These are phyloP conservation scores for Thaleichthys pacificus DNA, from an alignment of 2,797 vertebrate species.

Conservation along the genomic window DNA sequence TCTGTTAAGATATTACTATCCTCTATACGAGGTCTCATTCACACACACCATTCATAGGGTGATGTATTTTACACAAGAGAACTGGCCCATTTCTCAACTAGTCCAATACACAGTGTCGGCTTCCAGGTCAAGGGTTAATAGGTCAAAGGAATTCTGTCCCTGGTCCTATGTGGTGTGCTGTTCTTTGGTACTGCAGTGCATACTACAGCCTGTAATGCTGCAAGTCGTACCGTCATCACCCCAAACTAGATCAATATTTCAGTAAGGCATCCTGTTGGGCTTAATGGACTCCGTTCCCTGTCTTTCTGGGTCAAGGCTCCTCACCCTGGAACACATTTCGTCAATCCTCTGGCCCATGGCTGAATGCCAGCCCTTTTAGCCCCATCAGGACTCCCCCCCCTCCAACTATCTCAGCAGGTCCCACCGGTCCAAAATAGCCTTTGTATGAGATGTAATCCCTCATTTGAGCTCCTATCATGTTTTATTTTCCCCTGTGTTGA, in stretches of 20 bases:
- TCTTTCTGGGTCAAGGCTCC: slow-evolving; percentile 19
- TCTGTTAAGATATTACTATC: too few relatives aligned
- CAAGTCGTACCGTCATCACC: slow-evolving; percentile 21
- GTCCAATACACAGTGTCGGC: too few relatives aligned
- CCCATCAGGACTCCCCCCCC: slow-evolving; percentile 16
- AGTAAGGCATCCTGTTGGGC: slow-evolving; percentile 40
- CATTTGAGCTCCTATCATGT: neutral
- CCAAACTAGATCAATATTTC: slow-evolving; percentile 62
- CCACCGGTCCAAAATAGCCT: neutral
- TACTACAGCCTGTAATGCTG: neutral
- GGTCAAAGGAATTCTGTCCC: too few relatives aligned
- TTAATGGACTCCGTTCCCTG: slow-evolving; percentile 13
- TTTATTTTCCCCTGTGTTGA: neutral
- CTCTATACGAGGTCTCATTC: too few relatives aligned
- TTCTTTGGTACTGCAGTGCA: neutral
- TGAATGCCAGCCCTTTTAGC: neutral
- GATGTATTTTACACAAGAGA: too few relatives aligned
- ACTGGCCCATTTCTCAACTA: too few relatives aligned
- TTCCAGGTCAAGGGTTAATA: too few relatives aligned
- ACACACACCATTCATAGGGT: too few relatives aligned
- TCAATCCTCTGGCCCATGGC: slow-evolving; percentile 17
- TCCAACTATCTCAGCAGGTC: neutral
- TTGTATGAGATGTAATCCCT: neutral
- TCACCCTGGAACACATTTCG: slow-evolving; percentile 21
- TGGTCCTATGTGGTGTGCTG: too few relatives aligned